Evolutionary conservation across 2,113 vertebrate species (phyloP), one percentile per base, ranked within the genome.

Genomic region (Lycaon pictus): DNA sequence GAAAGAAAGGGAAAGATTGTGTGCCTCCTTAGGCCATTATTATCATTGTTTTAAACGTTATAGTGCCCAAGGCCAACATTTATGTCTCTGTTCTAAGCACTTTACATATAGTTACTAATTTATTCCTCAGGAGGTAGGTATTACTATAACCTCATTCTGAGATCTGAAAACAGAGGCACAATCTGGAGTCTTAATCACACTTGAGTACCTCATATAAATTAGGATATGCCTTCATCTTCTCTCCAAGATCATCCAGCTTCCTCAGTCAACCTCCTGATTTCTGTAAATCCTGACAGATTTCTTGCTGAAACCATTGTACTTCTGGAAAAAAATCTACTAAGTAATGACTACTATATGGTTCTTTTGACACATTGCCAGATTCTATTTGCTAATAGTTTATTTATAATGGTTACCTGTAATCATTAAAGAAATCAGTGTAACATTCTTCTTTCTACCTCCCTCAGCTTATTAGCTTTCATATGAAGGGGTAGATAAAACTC

Each of bases 321-420:
- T 88, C 92, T 69, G 10, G 43, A 93, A 90, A 48, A 89, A 76
- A 92, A 37, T 27, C 67, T 77, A 88, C 65, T 83, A 72, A 67
- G 9, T 17, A 65, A 25, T 1, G 65, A 51, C 60, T 11, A 51
- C 60, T 11, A 65, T n/a, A 80, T 23, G 65, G 32, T 51, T 87
- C 89, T 94, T 67, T 55, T 60, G 69, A 71, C 32, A 71, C 32
- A 60, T 0, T 56, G 92, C 9, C 81, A 82, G 71, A 81, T 63
- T 81, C 71, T n/a, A 43, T 93, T 84, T 55, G 48, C 69, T 74
- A 65, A 43, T 10, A 82, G 35, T 53, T 89, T 76, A 88, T 53
- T 86, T 81, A 71, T 5, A 85, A 88, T 11, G 15, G 65, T 85
- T 93, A 48, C 60, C 53, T 91, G 56, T 56, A 80, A 86, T 62